Conservation (phyloP, 2,113 vertebrate species). For the Sitta europaea region DNA sequence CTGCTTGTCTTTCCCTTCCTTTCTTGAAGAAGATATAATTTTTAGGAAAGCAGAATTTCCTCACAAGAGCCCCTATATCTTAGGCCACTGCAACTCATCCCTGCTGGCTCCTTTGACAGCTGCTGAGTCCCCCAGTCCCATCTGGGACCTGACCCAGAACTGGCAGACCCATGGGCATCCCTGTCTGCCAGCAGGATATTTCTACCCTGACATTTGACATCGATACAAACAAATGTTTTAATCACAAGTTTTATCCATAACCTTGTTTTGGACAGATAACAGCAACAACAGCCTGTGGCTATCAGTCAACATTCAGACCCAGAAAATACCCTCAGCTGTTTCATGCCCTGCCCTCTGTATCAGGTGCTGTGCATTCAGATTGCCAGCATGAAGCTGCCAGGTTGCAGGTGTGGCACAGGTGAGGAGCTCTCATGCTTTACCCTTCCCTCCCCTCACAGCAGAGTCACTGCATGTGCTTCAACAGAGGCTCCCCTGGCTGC, state of each 20-base stretch:
- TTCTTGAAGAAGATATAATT: not conserved
- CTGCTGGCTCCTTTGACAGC: not conserved
- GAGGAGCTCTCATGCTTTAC: not conserved
- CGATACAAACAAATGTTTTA: not conserved
- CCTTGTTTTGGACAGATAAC: not conserved
- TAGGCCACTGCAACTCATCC: not conserved
- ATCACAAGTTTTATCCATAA: not conserved
- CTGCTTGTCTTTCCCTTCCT: not conserved
- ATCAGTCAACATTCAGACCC: not conserved
- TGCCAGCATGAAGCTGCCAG: not conserved
- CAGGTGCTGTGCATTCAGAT: not conserved
- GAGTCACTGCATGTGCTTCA: not conserved
- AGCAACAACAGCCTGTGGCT: not conserved
- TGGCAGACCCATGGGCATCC: not conserved
- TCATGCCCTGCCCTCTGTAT: not conserved
- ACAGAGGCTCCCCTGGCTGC: not conserved
- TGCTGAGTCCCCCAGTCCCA: not conserved
- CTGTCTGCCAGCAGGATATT: not conserved
- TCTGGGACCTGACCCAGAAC: not conserved
- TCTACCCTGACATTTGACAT: not conserved
- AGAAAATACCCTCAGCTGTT: not conserved
- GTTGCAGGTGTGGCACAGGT: not conserved
- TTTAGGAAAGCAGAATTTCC: not conserved
- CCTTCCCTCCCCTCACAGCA: not conserved
- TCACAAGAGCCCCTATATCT: not conserved